These are phyloP conservation scores for Cacoxenus indagator DNA, from an alignment of 2,888 invertebrate genomes.

Conservation along the genomic window DNA sequence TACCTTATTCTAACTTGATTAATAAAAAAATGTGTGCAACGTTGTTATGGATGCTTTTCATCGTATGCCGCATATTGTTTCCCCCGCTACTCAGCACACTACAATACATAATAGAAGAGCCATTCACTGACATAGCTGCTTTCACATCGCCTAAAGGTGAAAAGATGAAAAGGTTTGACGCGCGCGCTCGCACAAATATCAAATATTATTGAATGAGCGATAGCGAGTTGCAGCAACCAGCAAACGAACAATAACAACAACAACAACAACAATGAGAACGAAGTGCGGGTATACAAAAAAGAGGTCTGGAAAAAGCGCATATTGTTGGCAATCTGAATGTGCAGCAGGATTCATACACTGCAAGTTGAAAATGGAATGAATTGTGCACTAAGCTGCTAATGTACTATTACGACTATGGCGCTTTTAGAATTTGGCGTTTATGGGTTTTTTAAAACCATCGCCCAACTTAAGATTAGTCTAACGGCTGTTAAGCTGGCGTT, in stretches of 20 bases:
- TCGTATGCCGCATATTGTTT: neutral
- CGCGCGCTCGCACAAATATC: constrained; percentile 41
- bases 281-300: constrained; percentile 3
- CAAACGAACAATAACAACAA: neutral
- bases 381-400: neutral
- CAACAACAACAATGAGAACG: too few relatives aligned
- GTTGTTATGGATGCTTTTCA: constrained; percentile 27
- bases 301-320: constrained; percentile 9
- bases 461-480: too few relatives aligned
- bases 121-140: constrained; percentile 24
- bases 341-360: constrained; percentile 5
- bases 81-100: neutral
- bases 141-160: constrained; percentile 19
- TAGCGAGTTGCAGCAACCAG: neutral
- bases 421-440: too few relatives aligned
- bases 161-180: constrained; percentile 22
- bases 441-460: too few relatives aligned
- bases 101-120: neutral
- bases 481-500: too few relatives aligned
- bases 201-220: constrained; percentile 52
- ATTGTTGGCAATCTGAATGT: constrained; percentile 15
- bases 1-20: constrained; percentile 46
- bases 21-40: constrained; percentile 52
- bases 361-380: neutral
- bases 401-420: too few relatives aligned